Conservation (phyloP, 1,140 invertebrate genomes). For the Pseudoatta argentina region DNA sequence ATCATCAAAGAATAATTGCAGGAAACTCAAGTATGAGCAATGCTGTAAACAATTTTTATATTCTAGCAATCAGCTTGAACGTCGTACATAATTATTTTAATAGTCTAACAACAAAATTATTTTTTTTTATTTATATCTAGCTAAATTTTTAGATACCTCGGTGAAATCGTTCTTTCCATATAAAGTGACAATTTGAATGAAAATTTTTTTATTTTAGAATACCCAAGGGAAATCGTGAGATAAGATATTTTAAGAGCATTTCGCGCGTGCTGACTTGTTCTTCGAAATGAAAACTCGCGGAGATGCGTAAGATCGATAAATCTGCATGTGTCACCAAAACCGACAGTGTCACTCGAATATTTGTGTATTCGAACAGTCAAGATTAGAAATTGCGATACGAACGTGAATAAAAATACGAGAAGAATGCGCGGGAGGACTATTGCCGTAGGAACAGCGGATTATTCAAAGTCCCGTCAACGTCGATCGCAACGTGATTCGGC, state of each 20-base stretch:
- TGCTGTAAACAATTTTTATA: too few relatives aligned
- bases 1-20: too few relatives aligned
- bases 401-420: not conserved
- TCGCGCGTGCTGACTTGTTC: not conserved
- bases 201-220: slow-evolving; percentile 28
- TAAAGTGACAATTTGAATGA: slow-evolving; percentile 8
- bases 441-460: slow-evolving; percentile 22
- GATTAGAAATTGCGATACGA: not conserved
- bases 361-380: not conserved
- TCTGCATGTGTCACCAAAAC: not conserved
- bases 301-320: slow-evolving; percentile 20
- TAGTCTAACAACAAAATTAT: too few relatives aligned
- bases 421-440: slow-evolving; percentile 40
- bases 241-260: slow-evolving; percentile 10
- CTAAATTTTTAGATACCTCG: too few relatives aligned
- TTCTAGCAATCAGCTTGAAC: too few relatives aligned
- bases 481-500: slow-evolving; percentile 18
- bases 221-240: slow-evolving; percentile 7
- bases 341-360: not conserved
- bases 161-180: too few relatives aligned
- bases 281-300: not conserved
- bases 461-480: slow-evolving; percentile 6
- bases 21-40: too few relatives aligned
- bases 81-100: too few relatives aligned
- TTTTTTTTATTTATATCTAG: too few relatives aligned